These are phyloP conservation scores for Choloepus hoffmanni DNA, from an alignment of 2,113 vertebrate species.

Conservation along the genomic window DNA sequence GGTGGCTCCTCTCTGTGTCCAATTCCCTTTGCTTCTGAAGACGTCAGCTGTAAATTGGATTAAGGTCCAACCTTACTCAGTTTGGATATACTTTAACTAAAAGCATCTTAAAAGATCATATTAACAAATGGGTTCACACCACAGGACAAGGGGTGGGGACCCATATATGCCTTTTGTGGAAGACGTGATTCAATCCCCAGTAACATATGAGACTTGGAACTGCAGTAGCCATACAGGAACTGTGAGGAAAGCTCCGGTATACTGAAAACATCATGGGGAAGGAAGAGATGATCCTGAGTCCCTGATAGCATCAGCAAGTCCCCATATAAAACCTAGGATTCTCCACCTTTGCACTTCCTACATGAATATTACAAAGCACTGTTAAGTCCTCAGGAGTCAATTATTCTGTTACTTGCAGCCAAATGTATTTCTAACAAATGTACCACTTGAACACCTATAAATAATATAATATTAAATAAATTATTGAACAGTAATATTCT, in stretches of 20 bases:
- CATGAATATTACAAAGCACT: background rate
- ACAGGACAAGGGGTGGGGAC: too few relatives aligned
- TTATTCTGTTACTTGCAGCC: background rate
- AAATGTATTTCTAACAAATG: background rate
- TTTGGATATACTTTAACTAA: too few relatives aligned
- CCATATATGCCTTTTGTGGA: too few relatives aligned
- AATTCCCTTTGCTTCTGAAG: too few relatives aligned
- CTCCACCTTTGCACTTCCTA: background rate
- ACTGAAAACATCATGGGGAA: background rate
- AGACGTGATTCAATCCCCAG: too few relatives aligned
- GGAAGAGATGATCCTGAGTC: background rate
- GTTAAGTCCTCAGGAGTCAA: background rate
- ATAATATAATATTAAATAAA: background rate
- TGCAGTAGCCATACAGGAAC: background rate
- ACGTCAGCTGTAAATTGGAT: too few relatives aligned
- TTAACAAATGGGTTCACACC: too few relatives aligned
- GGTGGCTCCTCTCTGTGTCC: too few relatives aligned
- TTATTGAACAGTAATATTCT: background rate
- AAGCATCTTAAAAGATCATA: too few relatives aligned
- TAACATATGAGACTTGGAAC: background rate
- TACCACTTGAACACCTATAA: background rate
- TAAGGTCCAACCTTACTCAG: too few relatives aligned
- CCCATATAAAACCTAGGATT: background rate
- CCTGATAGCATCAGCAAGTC: background rate
- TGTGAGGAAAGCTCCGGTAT: background rate